phyloP scores from a whole-genome alignment of 1,140 invertebrate species.

The Periplaneta americana region DNA sequence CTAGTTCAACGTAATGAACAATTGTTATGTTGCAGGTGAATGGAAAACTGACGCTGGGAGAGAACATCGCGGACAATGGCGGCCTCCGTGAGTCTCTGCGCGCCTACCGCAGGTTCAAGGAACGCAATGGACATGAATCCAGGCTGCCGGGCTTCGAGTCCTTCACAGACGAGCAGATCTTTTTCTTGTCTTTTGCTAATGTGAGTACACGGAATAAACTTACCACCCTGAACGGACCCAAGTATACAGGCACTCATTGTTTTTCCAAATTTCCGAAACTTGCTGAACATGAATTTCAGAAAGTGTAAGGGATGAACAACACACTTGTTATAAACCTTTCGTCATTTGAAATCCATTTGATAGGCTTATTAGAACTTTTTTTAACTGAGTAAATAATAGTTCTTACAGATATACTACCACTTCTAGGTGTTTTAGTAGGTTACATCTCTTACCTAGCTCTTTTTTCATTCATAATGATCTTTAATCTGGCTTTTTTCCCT shows the following conservation, averaged over 20 bases:
- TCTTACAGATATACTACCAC: no score
- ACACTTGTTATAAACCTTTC: neutral
- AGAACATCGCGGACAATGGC: slow-evolving; percentile 67
- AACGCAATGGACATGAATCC: slow-evolving; percentile 27
- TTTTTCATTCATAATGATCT: no score
- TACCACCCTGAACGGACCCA: no score
- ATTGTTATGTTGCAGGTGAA: no score
- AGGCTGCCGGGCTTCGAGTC: slow-evolving; percentile 49
- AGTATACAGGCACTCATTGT: no score
- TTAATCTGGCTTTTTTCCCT: no score
- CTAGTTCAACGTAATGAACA: no score
- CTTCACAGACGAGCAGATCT: slow-evolving; percentile 51
- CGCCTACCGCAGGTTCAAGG: slow-evolving; percentile 41
- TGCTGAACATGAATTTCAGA: no score
- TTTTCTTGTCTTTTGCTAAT: slow-evolving; percentile 52
- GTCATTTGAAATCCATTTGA: neutral
- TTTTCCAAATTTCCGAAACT: no score
- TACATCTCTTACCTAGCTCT: no score
- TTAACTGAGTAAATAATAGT: no score
- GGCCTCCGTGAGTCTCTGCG: slow-evolving; percentile 54
- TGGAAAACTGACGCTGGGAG: slow-evolving; percentile 48
- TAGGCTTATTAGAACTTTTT: neutral
- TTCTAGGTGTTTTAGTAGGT: no score
- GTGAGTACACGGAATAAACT: slow-evolving; percentile 29
- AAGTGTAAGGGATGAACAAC: neutral